These are phyloP conservation scores for Acanthococcus lagerstroemiae DNA, from an alignment of 2,888 invertebrate species.

Conservation along the genomic window DNA sequence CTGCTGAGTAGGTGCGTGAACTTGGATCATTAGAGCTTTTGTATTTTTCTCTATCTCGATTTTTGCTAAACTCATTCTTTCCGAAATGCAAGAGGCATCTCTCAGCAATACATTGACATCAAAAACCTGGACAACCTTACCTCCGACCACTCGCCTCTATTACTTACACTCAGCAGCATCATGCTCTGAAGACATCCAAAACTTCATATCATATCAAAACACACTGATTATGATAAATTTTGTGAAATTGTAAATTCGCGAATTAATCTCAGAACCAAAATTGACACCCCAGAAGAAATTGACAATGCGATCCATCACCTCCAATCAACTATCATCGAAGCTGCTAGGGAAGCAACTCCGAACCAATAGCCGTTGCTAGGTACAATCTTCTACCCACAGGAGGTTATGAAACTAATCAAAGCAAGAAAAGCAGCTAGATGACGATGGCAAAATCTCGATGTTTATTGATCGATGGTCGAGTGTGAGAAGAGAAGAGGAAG, in stretches of 20 bases:
- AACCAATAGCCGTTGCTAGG: background rate
- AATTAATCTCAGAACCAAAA: background rate
- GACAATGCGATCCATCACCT: too few species aligned
- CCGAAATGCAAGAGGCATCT: background rate
- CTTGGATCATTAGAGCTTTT: too few species aligned
- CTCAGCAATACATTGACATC: background rate
- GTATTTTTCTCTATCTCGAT: too few species aligned
- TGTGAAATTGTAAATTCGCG: background rate
- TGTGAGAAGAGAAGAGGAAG: too few species aligned
- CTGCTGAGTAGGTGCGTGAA: too few species aligned
- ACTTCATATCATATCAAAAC: background rate
- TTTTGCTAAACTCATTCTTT: too few species aligned
- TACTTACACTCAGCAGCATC: background rate
- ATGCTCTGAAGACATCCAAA: background rate
- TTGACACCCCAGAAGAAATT: constrained; percentile 4
- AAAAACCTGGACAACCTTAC: background rate
- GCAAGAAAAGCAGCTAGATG: background rate
- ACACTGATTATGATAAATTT: background rate
- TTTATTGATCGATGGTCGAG: too few species aligned
- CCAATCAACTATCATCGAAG: background rate
- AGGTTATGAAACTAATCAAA: constrained; percentile 5
- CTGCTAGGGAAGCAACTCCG: background rate
- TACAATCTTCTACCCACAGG: background rate
- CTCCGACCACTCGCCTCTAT: background rate
- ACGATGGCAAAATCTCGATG: background rate